Evolutionary conservation across 2,113 vertebrate species (phyloP), one percentile per base, ranked within the genome.

Genomic region (Saguinus midas): DNA sequence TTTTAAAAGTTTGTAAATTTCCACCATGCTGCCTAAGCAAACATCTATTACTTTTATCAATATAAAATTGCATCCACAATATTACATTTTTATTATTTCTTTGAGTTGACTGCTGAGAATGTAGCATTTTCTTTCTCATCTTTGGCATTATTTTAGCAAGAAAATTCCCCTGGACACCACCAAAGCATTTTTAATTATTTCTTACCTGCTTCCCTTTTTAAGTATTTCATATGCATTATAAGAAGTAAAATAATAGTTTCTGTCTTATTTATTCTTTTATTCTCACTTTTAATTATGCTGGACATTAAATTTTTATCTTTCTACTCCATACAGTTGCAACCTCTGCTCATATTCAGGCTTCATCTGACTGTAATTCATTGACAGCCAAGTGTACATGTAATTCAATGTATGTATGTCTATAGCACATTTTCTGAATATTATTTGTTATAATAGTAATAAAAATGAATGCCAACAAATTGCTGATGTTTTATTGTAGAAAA

Each of bases 41-140:
- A 76, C 43, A 57, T 45, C 73, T 79, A 48, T 91, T 87, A 92
- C 58, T 97, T 94, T 79, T 73, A 90, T 40, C 85, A 95, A 90
- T 75, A 79, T 10, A 5, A 25, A 58, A 81, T 68, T 50, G 5
- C 3, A 52, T 83, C 64, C 16, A 43, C 5, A 32, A 13, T 37
- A 68, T 64, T 29, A 64, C 6, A 82, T 3, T 70, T 84, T 52
- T 66, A 72, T 25, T 50, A 84, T 35, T 91, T 96, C 13, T 32
- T 57, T 52, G 43, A 3, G 12, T 40, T 86, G 29, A 83, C 73
- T 94, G 7, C 66, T 90, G 6, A 20, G 61, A 79, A 90, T 9
- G 8, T 13, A 78, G 0, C 1, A 40, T 81, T 87, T 12, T 86
- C 25, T 37, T 82, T 80, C 32, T 84, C 35, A 87, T 57, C n/a